These are phyloP conservation scores for Labroides dimidiatus DNA, from an alignment of 2,797 vertebrate species.

Conservation along the genomic window DNA sequence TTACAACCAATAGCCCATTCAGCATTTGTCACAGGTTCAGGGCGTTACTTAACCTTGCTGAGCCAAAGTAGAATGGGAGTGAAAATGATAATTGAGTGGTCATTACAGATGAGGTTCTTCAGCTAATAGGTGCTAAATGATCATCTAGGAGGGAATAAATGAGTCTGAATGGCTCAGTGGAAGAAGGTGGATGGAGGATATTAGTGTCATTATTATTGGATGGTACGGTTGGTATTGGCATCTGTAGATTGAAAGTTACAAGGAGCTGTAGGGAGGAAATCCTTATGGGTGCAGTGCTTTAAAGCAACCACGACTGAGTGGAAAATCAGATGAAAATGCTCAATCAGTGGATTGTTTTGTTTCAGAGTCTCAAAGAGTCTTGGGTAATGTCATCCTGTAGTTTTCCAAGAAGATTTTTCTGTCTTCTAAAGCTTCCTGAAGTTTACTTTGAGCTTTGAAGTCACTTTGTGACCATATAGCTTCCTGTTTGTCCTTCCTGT, in stretches of 20 bases:
- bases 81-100: constrained; percentile 77
- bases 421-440: constrained; percentile 18
- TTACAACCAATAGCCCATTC: constrained; percentile 69
- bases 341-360: constrained; percentile 33
- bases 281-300: constrained; percentile 30
- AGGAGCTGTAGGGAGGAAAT: constrained; percentile 34
- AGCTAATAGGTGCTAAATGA: constrained; percentile 82
- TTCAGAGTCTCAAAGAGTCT: constrained; percentile 21
- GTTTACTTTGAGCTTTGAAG: constrained; percentile 18
- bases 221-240: constrained; percentile 59
- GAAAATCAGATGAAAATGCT: constrained; percentile 41
- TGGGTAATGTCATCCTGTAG: constrained; percentile 16
- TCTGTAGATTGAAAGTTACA: constrained; percentile 51
- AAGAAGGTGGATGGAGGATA: constrained; percentile 62
- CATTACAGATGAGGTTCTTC: constrained; percentile 73
- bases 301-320: constrained; percentile 44
- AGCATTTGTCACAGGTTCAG: constrained; percentile 68
- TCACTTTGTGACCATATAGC: constrained; percentile 11
- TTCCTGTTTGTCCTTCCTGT: constrained; percentile 28
- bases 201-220: constrained; percentile 69
- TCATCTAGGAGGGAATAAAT: constrained; percentile 77
- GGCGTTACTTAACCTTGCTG: constrained; percentile 80
- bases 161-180: constrained; percentile 71
- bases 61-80: constrained; percentile 69
- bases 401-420: constrained; percentile 6